phyloP scores from a whole-genome alignment of 1,140 invertebrate species.

The Hestina assimilis region DNA sequence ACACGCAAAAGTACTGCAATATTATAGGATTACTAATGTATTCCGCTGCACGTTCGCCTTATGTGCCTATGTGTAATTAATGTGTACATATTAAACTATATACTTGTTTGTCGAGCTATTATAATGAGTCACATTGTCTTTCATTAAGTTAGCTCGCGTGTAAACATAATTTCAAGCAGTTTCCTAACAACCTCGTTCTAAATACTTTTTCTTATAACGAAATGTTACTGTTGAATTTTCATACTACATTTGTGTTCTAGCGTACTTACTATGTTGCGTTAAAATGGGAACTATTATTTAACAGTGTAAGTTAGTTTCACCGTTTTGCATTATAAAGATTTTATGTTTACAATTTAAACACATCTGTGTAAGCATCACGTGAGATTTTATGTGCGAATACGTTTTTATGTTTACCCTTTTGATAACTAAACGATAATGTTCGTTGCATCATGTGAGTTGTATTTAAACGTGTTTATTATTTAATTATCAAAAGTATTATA shows the following conservation, averaged over 20 bases:
- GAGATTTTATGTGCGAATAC: not conserved
- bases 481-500: too few relatives aligned
- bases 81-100: not conserved
- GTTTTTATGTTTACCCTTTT: too few relatives aligned
- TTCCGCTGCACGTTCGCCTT: constrained; percentile 2
- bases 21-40: not conserved
- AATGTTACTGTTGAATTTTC: not conserved
- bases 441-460: not conserved
- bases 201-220: not conserved
- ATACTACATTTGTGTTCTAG: not conserved
- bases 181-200: not conserved
- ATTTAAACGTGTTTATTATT: not conserved
- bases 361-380: not conserved
- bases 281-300: too few relatives aligned
- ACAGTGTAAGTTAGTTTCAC: not conserved
- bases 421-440: too few relatives aligned
- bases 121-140: not conserved
- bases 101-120: not conserved
- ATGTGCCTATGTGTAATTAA: not conserved
- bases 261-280: too few relatives aligned
- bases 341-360: not conserved
- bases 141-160: not conserved
- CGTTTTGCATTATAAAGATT: not conserved
- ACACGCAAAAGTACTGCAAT: not conserved
- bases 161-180: not conserved